These are phyloP conservation scores for Oreocharis arfaki DNA, from an alignment of 2,113 vertebrate species.

Conservation along the genomic window DNA sequence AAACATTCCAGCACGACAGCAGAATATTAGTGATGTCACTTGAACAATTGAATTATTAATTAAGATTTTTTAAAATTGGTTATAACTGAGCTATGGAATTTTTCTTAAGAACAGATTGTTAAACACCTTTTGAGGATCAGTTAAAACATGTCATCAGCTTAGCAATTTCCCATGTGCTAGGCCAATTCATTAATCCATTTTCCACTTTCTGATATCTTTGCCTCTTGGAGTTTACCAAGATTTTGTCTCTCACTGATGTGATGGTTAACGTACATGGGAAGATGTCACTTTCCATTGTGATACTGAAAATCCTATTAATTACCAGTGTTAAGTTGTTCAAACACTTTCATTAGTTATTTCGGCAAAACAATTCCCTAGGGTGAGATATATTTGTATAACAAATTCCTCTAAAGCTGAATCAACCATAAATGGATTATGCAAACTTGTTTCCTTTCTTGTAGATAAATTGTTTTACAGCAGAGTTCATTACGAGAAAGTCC, in stretches of 20 bases:
- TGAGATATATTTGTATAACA: slow-evolving; percentile 49
- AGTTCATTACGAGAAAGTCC: slow-evolving; percentile 35
- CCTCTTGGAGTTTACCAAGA: neutral
- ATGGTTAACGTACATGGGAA: neutral
- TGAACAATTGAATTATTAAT: neutral
- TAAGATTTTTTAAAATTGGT: neutral
- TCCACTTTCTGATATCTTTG: neutral
- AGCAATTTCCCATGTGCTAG: neutral
- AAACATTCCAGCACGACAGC: neutral
- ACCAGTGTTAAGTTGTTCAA: slow-evolving; percentile 56
- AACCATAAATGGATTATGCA: slow-evolving; percentile 50
- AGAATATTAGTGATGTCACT: neutral
- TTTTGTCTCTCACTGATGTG: neutral
- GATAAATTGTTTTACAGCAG: slow-evolving; percentile 62
- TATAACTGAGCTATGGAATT: neutral
- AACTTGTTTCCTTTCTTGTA: slow-evolving; percentile 49
- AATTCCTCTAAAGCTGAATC: slow-evolving; percentile 45
- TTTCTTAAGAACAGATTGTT: neutral
- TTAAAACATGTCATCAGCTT: neutral
- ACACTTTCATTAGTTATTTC: slow-evolving; percentile 57
- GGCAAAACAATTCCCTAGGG: slow-evolving; percentile 28
- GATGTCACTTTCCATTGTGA: neutral
- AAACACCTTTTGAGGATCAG: neutral
- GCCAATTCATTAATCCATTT: neutral
- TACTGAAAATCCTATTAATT: slow-evolving; percentile 61